A percentile compares a stretch with the other conserved stretches of the same genome.
Evolutionary conservation across 2,888 invertebrate genomes (phyloP).

Genomic region (Mystacides longicornis): DNA sequence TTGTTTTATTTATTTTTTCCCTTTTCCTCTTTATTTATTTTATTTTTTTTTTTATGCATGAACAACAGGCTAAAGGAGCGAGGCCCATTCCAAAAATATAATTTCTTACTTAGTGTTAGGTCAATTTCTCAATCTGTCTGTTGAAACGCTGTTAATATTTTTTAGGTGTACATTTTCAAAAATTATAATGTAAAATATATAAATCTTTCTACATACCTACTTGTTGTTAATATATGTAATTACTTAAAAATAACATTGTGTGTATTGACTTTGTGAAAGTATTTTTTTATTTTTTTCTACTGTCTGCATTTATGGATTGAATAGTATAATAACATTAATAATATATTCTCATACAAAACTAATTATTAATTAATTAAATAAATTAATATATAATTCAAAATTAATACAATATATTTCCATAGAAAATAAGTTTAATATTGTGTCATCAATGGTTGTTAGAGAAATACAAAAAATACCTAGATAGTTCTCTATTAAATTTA

Average conservation of each 20-base stretch:
- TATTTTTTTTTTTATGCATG: not conserved
- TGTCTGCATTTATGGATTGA: constrained; percentile 6
- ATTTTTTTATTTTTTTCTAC: constrained; percentile 23
- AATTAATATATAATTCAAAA: no score
- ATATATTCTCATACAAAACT: constrained; percentile 4
- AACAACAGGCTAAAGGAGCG: no score
- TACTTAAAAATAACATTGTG: not conserved
- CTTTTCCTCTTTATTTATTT: constrained; percentile 1
- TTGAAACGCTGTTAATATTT: constrained; percentile 16
- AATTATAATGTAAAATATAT: no score
- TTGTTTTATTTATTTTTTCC: constrained; percentile 16
- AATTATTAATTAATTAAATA: not conserved
- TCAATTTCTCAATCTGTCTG: constrained; percentile 7
- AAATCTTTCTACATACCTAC: no score
- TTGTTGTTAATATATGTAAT: not conserved
- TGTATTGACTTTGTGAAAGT: constrained; percentile 19
- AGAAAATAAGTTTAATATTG: not conserved
- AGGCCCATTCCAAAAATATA: not conserved
- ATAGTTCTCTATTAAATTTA: not conserved
- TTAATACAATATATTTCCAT: not conserved
- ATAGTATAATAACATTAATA: not conserved
- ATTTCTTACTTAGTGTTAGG: not conserved
- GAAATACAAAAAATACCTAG: no score
- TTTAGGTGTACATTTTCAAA: constrained; percentile 7
- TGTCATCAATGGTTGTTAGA: no score